Evolutionary conservation across 2,113 vertebrate genomes (phyloP).

Genomic region (Tetraodon nigroviridis): DNA sequence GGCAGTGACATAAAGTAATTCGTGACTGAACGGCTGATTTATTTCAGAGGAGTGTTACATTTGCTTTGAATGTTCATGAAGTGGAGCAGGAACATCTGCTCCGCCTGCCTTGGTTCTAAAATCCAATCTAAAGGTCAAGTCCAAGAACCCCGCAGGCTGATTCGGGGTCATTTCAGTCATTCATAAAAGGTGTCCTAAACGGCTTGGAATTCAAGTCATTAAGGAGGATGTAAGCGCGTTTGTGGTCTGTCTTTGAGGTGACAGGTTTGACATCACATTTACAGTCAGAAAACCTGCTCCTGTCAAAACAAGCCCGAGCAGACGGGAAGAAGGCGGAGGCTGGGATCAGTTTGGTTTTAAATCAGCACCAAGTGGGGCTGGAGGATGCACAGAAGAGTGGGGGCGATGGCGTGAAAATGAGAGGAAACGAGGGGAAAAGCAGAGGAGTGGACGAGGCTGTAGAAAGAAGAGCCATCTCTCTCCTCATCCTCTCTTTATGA

Average conservation of each 20-base stretch:
- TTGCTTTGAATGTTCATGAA: too few relatives aligned
- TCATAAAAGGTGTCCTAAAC: not conserved
- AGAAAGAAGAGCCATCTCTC: not conserved
- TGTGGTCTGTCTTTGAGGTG: not conserved
- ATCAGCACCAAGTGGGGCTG: not conserved
- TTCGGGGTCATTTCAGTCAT: not conserved
- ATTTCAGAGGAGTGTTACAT: not conserved
- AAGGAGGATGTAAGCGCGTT: not conserved
- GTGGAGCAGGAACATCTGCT: too few relatives aligned
- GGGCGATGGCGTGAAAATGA: too few relatives aligned
- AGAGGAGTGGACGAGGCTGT: too few relatives aligned
- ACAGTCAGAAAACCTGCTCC: not conserved
- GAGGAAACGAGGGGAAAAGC: too few relatives aligned
- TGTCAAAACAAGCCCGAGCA: conserved; percentile 17
- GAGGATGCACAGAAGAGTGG: not conserved
- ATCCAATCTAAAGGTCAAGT: too few relatives aligned
- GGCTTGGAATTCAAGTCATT: too few relatives aligned
- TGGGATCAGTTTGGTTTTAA: conserved; percentile 37
- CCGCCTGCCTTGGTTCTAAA: too few relatives aligned
- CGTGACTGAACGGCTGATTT: not conserved
- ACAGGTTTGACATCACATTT: not conserved
- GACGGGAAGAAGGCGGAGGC: conserved; percentile 19
- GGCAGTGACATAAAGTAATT: not conserved
- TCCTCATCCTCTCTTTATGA: conserved; percentile 2
- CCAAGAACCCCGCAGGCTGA: too few relatives aligned